Evolutionary conservation across 2,888 invertebrate species (phyloP), one percentile per base, ranked within the genome.

Genomic region (Diogma glabrata): DNA sequence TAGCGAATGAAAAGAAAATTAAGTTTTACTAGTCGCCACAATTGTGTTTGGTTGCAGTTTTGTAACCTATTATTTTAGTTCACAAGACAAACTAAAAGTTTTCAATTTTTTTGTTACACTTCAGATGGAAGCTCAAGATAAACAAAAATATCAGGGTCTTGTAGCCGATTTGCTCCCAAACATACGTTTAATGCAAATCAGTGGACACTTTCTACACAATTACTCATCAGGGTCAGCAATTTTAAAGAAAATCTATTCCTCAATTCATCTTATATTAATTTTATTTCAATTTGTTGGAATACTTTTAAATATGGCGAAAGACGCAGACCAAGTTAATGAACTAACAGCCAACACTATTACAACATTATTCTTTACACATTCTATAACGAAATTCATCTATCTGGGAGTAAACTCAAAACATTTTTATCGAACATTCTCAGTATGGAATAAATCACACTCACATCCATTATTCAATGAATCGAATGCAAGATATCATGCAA

Each of bases 391-490:
- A 66, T 71, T 84, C 57, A 56, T 77, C 10, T 88, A 84, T 67
- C 81, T 88, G 60, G 87, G 82, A 0, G 59, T 82, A 5, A 79
- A 82, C 57, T 81, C 83, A 19, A 85, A 85, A 63, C 73, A 79
- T 52, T 84, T 87, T 61, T 86, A 87, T 69, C 81, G 87, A 61
- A 86, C 87, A 0, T 66, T 88, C 36, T 83, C 81, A 24, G 80
- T 86, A 54, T 90, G 89, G 89, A 89, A 89, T 65, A 85, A 87
- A 67, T 79, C 84, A 0, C 87, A 88, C 67, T 81, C 83, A 50
- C 88, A 90, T 69, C 87, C 89, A 0, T 66, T 90, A 36, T 90
- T 90, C 65, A 81, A 85, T 46, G 89, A 89, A 65, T 88, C 87
- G 0, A 85, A 88, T 63, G 79, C 83, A 0, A 75, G 84, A 17